Conservation (phyloP, 2,113 vertebrate genomes). For the Tenebrosternarchus preto region DNA sequence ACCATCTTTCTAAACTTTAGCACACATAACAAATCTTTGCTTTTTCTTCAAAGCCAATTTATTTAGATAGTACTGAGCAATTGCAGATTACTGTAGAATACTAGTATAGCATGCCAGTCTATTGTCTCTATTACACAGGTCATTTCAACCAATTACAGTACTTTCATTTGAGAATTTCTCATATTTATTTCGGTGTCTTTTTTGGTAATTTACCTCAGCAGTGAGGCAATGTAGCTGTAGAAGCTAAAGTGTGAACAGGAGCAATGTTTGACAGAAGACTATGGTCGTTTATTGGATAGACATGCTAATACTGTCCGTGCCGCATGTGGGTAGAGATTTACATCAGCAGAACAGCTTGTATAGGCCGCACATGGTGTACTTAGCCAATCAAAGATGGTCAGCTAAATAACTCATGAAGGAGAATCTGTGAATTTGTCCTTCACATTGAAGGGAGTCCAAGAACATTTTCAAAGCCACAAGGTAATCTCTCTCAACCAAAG, state of each 20-base stretch:
- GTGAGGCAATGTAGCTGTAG: too few species aligned
- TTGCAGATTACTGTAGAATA: conserved; percentile 9
- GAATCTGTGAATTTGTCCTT: not conserved
- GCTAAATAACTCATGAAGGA: conserved; percentile 28
- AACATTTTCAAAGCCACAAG: not conserved
- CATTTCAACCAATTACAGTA: too few species aligned
- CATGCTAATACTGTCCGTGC: conserved; percentile 1
- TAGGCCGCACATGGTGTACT: conserved; percentile 28
- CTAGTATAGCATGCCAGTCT: conserved; percentile 7
- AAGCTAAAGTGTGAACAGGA: not conserved
- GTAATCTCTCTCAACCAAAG: not conserved
- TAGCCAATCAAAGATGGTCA: conserved; percentile 27
- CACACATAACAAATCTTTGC: too few species aligned
- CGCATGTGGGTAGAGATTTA: conserved; percentile 19
- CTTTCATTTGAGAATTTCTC: too few species aligned
- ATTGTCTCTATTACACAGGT: not conserved
- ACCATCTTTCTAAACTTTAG: too few species aligned
- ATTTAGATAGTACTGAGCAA: not conserved
- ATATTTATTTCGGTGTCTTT: too few species aligned
- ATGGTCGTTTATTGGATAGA: not conserved
- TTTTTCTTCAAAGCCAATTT: too few species aligned
- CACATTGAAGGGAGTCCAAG: not conserved
- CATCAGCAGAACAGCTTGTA: conserved; percentile 27
- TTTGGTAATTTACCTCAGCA: too few species aligned
- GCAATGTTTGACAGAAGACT: not conserved